Percentiles rank a stretch among this genome's conserved stretches.
These are phyloP conservation scores for Drosophila stalkeri DNA, from an alignment of 2,888 invertebrate species.

Conservation along the genomic window DNA sequence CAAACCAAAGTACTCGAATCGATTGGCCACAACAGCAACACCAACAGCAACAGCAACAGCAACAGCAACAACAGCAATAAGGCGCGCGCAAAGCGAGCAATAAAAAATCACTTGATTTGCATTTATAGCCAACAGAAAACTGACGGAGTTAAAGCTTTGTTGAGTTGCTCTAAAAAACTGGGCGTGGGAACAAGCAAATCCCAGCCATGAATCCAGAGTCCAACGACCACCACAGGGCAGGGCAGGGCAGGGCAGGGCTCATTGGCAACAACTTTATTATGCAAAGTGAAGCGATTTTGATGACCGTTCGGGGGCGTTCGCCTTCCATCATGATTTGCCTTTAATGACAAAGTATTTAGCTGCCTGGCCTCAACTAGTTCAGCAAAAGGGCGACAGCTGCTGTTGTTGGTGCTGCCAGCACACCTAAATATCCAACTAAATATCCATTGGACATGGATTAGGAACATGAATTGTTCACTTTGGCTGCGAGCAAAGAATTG, in stretches of 20 bases:
- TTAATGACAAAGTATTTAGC: conserved; percentile 69
- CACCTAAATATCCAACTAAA: conserved; percentile 36
- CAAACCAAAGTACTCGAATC: conserved; percentile 38
- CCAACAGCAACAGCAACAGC: conserved; percentile 18
- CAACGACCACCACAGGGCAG: background rate
- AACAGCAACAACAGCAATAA: conserved; percentile 49
- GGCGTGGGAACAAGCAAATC: conserved; percentile 54
- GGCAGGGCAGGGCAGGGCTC: conserved; percentile 1
- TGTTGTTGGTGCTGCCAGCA: conserved; percentile 12
- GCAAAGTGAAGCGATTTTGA: conserved; percentile 49
- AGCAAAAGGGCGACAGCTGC: conserved; percentile 29
- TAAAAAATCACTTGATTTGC: conserved; percentile 72
- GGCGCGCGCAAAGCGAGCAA: conserved; percentile 42
- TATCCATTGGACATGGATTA: background rate
- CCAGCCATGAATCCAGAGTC: conserved; percentile 19
- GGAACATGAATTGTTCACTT: background rate
- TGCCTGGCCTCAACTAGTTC: conserved; percentile 21
- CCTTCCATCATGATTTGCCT: conserved; percentile 66
- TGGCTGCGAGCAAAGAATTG: background rate
- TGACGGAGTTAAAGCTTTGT: background rate
- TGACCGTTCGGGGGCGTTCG: conserved; percentile 42
- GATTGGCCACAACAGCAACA: conserved; percentile 35
- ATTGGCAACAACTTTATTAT: conserved; percentile 55
- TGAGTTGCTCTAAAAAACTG: conserved; percentile 25
- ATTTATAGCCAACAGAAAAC: conserved; percentile 36